These are phyloP conservation scores for Onychomys leucogaster DNA, from an alignment of 2,797 vertebrate genomes.

Conservation along the genomic window DNA sequence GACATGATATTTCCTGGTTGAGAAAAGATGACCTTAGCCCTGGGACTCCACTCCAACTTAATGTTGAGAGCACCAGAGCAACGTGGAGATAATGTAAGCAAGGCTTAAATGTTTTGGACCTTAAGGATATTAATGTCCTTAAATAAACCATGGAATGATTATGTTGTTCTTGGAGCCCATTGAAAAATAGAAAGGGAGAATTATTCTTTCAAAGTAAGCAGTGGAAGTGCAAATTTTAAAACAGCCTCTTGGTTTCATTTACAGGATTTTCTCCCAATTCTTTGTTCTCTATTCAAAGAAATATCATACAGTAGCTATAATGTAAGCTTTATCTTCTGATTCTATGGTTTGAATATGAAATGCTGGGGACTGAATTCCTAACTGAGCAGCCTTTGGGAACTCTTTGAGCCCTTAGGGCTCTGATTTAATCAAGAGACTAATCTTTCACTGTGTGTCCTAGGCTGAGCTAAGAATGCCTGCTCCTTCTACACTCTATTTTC, in stretches of 20 bases:
- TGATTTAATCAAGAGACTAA: neutral
- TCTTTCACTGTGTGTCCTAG: neutral
- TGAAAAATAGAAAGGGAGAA: neutral
- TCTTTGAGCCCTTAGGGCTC: neutral
- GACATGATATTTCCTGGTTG: neutral
- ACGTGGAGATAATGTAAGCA: neutral
- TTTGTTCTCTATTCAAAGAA: neutral
- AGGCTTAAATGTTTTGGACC: neutral
- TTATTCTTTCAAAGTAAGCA: neutral
- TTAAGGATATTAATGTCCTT: neutral
- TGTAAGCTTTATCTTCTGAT: neutral
- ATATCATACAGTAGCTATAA: neutral
- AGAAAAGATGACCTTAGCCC: neutral
- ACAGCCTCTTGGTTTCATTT: neutral
- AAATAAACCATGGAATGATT: neutral
- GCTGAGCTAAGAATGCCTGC: neutral
- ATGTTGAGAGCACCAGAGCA: neutral
- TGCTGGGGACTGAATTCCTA: too few species aligned
- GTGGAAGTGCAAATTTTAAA: neutral
- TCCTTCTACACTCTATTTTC: neutral
- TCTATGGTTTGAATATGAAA: too few species aligned
- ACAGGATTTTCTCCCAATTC: neutral
- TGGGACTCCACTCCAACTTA: neutral
- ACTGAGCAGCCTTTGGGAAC: too few species aligned
- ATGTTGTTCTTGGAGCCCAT: neutral